Percentiles rank a stretch among this genome's conserved stretches.
phyloP scores from a whole-genome alignment of 2,113 vertebrate species.

The Butastur rufipennis region DNA sequence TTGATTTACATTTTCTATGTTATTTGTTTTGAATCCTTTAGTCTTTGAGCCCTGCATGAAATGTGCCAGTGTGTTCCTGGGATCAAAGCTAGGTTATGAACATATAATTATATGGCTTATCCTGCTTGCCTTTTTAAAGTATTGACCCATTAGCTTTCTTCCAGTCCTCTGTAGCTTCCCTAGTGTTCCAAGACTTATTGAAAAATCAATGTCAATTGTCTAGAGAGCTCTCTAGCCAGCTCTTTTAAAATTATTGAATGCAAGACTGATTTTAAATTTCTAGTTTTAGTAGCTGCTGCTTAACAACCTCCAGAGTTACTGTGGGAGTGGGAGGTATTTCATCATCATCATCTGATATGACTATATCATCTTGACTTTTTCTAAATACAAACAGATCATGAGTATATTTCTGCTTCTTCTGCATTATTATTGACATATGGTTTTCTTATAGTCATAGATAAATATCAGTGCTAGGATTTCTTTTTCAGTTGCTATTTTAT shows the following conservation, averaged over 20 bases:
- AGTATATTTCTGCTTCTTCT: background rate
- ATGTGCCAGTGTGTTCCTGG: background rate
- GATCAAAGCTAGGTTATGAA: background rate
- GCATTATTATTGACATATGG: background rate
- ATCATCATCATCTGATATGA: background rate
- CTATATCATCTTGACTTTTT: background rate
- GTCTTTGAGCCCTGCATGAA: background rate
- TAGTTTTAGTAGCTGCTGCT: background rate
- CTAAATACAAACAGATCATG: background rate
- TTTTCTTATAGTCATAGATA: background rate
- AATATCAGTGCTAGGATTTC: background rate
- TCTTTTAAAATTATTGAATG: conserved; percentile 14
- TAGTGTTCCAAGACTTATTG: conserved; percentile 8
- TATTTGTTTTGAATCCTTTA: background rate
- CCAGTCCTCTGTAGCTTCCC: background rate
- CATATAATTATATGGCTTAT: background rate
- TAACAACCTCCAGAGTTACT: background rate
- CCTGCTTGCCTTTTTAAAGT: background rate
- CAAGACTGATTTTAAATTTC: background rate
- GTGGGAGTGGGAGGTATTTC: background rate
- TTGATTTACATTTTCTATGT: background rate
- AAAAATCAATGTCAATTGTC: conserved; percentile 41
- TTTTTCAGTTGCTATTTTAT: background rate
- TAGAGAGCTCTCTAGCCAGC: background rate
- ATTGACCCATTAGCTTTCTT: conserved; percentile 9